Evolutionary conservation across 2,113 vertebrate species (phyloP).

Genomic region (Rousettus leschenaultii): DNA sequence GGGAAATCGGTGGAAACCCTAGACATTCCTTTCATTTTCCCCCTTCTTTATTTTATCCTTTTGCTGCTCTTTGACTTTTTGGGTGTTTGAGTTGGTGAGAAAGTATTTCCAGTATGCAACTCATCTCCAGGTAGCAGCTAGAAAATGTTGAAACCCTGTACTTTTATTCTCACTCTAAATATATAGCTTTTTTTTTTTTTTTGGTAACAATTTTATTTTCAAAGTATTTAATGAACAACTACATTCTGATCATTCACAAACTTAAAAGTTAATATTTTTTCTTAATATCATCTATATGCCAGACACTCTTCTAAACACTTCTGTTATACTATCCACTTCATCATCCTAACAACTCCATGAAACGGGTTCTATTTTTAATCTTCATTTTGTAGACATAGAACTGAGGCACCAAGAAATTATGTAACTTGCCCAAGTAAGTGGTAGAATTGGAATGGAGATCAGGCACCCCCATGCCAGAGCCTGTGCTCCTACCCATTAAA

Average conservation of each 20-base stretch:
- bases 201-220: constrained; percentile 1
- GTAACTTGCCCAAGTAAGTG: not conserved
- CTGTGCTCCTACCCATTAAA: not conserved
- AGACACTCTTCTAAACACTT: not conserved
- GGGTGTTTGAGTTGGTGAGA: not conserved
- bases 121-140: constrained; percentile 18
- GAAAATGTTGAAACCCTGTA: not conserved
- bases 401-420: not conserved
- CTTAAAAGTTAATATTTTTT: not conserved
- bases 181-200: not conserved
- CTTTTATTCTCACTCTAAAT: constrained; percentile 27
- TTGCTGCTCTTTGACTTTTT: constrained; percentile 27
- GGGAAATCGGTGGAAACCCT: not conserved
- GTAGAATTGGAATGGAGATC: not conserved
- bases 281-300: not conserved
- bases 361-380: not conserved
- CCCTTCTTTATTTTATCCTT: constrained; percentile 22
- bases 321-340: not conserved
- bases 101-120: constrained; percentile 28
- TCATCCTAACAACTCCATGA: not conserved
- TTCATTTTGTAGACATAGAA: not conserved
- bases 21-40: not conserved
- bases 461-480: not conserved
- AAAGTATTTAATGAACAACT: not conserved
- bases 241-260: not conserved